Evolutionary conservation across 2,797 vertebrate species (phyloP).

Genomic region (Craterocephalus amniculus): DNA sequence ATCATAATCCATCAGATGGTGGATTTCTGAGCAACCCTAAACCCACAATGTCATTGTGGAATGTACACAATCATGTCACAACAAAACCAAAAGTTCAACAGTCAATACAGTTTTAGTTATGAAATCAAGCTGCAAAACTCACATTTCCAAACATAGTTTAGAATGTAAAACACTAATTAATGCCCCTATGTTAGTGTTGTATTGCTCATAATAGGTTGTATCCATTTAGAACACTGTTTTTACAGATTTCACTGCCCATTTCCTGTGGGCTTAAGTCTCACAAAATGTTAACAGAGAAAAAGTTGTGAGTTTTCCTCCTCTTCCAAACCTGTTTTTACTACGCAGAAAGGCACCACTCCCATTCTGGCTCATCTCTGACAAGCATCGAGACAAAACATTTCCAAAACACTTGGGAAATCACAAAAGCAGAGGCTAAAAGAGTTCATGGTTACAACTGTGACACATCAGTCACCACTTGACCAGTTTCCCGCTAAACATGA

Average conservation of each 20-base stretch:
- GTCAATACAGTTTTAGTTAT: not conserved
- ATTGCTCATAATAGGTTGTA: not conserved
- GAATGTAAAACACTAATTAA: not conserved
- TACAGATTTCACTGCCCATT: not conserved
- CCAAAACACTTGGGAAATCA: not conserved
- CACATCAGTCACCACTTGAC: slow-evolving; percentile 2
- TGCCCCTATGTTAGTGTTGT: not conserved
- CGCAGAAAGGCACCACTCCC: slow-evolving; percentile 16
- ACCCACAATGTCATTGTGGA: not conserved
- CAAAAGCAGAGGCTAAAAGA: not conserved
- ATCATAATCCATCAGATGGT: not conserved
- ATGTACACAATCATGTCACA: too few species aligned
- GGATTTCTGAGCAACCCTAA: not conserved
- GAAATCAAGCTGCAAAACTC: not conserved
- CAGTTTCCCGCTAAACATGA: not conserved
- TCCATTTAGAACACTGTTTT: not conserved
- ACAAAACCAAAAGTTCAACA: not conserved
- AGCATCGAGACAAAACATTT: not conserved
- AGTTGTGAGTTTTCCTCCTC: not conserved
- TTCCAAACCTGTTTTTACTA: slow-evolving; percentile 31
- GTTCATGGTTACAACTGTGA: not conserved
- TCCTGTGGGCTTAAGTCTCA: not conserved
- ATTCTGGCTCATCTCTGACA: not conserved
- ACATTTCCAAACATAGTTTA: not conserved
- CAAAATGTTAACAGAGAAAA: not conserved